These are phyloP conservation scores for Eudyptes chrysolophus DNA, from an alignment of 2,113 vertebrate species.

Conservation along the genomic window DNA sequence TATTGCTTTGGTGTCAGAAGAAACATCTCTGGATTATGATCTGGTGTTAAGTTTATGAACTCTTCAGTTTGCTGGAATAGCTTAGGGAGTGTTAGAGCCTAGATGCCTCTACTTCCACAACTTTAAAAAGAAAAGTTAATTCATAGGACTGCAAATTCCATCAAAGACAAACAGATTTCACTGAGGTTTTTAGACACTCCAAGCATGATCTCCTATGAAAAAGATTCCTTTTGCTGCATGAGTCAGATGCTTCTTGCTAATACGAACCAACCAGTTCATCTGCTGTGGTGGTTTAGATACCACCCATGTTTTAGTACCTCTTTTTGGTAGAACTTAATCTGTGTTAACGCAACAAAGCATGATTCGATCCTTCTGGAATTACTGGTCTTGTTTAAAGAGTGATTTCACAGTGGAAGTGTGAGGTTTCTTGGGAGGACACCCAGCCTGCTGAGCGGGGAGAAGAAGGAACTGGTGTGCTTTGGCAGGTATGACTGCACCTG, in stretches of 20 bases:
- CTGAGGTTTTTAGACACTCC: neutral
- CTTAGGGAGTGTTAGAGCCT: neutral
- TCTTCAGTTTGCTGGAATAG: neutral
- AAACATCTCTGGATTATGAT: neutral
- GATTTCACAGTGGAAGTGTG: neutral
- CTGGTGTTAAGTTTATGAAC: neutral
- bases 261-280: neutral
- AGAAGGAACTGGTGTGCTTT: neutral
- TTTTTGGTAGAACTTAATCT: neutral
- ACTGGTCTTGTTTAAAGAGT: neutral
- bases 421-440: neutral
- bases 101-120: neutral
- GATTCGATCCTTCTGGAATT: neutral
- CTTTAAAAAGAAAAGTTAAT: neutral
- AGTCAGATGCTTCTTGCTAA: neutral
- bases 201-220: neutral
- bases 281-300: neutral
- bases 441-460: neutral
- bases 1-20: neutral
- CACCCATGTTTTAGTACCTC: neutral
- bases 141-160: neutral
- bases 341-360: neutral
- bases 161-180: neutral
- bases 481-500: neutral
- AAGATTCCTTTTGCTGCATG: neutral